Conservation (phyloP, 2,113 vertebrate species). For the Saguinus midas region DNA sequence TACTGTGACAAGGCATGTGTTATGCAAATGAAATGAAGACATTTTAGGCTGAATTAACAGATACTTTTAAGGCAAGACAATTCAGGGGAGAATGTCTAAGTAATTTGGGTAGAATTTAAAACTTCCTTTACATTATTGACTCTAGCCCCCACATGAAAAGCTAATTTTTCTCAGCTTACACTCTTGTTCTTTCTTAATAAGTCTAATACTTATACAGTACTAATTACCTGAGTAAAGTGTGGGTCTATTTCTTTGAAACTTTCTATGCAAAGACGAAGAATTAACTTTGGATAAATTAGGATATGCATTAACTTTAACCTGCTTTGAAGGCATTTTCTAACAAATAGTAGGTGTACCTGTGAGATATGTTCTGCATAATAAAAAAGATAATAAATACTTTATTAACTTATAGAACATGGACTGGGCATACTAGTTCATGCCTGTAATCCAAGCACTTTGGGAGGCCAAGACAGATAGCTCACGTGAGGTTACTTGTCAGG, state of each 20-base stretch:
- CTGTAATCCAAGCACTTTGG: too few species aligned
- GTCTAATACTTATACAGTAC: background rate
- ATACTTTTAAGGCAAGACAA: slow-evolving; percentile 63
- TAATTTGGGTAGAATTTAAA: slow-evolving; percentile 66
- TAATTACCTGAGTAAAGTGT: slow-evolving; percentile 25
- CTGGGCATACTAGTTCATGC: too few species aligned
- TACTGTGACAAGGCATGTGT: slow-evolving; percentile 74
- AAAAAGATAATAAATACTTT: slow-evolving; percentile 3
- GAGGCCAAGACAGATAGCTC: too few species aligned
- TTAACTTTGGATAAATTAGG: background rate
- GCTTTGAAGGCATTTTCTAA: background rate
- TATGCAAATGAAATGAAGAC: slow-evolving; percentile 78
- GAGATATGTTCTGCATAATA: background rate
- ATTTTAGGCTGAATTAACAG: slow-evolving; percentile 72
- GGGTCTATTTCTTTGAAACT: background rate
- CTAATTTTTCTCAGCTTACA: slow-evolving; percentile 17
- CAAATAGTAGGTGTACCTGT: background rate
- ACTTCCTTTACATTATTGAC: slow-evolving; percentile 41
- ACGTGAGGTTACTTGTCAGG: too few species aligned
- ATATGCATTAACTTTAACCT: background rate
- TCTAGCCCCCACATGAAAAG: background rate
- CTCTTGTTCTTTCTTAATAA: slow-evolving; percentile 46
- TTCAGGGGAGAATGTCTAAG: slow-evolving; percentile 30
- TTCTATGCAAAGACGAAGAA: slow-evolving; percentile 31
- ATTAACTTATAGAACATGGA: background rate